Evolutionary conservation across 2,113 vertebrate genomes (phyloP), one percentile per base, ranked within the genome.

Genomic region (Irena cyanogastra): DNA sequence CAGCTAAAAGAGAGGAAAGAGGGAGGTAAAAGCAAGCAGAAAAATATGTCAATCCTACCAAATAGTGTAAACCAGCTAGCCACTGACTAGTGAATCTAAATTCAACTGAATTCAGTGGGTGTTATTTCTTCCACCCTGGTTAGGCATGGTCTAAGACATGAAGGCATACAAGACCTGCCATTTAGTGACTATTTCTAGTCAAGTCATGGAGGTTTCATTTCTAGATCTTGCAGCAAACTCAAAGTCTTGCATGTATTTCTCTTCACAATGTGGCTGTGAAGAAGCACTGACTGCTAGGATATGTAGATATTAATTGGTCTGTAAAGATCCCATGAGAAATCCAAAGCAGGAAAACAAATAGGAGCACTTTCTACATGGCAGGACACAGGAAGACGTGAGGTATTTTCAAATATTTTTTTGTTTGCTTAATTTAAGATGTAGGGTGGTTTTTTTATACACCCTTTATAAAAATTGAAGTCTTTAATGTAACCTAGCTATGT

Each of bases 71-170:
- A 91, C 7, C 8, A 83, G 6, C 10, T 84, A 47, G n/a, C 0
- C 0, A 42, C 37, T 57, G 16, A 31, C 21, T 37, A 45, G 11
- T 31, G 77, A 56, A 10, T 53, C 71, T 69, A 41, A 71, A 75
- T 64, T 81, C 16, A 44, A 3, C 3, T 41, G 14, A 74, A 66
- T 44, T 77, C 3, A 26, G 9, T 6, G n/a, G 21, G 17, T 17
- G 1, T 4, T 70, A 0, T 37, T 77, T 49, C 5, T 14, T 81
- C 24, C 22, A 66, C 3, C 8, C 17, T 21, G 14, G 20, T 16
- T 53, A 60, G 5, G 3, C 1, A 1, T 60, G 3, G 6, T 33
- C 23, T 16, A 57, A 74, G 84, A 49, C 1, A 1, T 18, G 16
- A 72, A 56, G 28, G 41, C 7, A 22, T 23, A 35, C 6, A 31